Evolutionary conservation across 1,140 invertebrate species (phyloP).

Genomic region (Drosophila athabasca): DNA sequence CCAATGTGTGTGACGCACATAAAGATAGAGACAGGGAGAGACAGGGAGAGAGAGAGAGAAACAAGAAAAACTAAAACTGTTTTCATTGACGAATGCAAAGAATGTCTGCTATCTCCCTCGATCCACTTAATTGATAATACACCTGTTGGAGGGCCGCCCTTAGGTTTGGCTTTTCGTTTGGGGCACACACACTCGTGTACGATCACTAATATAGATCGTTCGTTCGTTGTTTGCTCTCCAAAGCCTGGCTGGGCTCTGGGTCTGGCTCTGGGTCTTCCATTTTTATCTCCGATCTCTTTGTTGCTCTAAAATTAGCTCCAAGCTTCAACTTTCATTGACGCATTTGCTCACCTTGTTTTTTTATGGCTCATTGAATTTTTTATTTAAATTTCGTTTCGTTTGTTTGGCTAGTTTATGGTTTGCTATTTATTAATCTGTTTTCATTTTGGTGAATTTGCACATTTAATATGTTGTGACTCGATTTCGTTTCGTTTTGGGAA

Average conservation of each 20-base stretch:
- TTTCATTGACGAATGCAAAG: conserved; percentile 53
- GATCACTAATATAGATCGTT: conserved; percentile 13
- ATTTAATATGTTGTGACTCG: conserved; percentile 12
- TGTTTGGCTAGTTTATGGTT: conserved; percentile 42
- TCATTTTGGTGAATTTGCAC: background rate
- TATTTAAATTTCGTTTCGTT: conserved; percentile 61
- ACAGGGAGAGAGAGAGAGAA: background rate
- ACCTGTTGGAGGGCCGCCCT: conserved; percentile 38
- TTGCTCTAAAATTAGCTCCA: conserved; percentile 60
- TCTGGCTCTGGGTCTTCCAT: conserved; percentile 22
- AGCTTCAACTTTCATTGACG: conserved; percentile 72
- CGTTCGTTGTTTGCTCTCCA: background rate
- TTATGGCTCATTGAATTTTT: conserved; percentile 41
- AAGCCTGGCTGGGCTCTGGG: background rate
- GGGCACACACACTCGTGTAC: background rate
- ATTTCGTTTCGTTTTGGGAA: background rate
- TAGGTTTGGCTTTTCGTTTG: background rate
- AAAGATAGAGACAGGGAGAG: background rate
- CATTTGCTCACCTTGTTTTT: conserved; percentile 76
- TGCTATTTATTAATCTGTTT: conserved; percentile 68
- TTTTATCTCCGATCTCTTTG: conserved; percentile 31
- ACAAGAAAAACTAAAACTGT: conserved; percentile 23
- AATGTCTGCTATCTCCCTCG: background rate
- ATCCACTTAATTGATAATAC: conserved; percentile 24
- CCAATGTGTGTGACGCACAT: conserved; percentile 64